Evolutionary conservation across 2,888 invertebrate genomes (phyloP).

Genomic region (Drosophila glabriapex): DNA sequence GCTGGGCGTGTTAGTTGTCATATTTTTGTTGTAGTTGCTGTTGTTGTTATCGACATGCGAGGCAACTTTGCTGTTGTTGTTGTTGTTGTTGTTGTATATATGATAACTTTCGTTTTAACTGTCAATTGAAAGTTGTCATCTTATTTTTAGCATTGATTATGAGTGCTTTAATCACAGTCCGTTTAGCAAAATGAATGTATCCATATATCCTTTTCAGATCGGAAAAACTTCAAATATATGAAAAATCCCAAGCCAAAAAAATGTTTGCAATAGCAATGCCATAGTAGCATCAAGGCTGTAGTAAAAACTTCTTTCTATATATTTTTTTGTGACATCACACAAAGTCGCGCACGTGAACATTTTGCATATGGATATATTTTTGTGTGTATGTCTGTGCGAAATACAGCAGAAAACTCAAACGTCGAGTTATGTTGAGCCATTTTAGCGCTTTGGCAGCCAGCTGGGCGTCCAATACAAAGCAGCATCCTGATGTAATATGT

Average conservation of each 20-base stretch:
- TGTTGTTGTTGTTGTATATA: conserved; percentile 34
- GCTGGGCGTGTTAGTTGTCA: conserved; percentile 17
- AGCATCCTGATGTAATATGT: conserved; percentile 16
- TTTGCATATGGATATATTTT: conserved; percentile 2
- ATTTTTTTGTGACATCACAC: conserved; percentile 16
- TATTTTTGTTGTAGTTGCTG: conserved; percentile 19
- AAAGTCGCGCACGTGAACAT: conserved; percentile 14
- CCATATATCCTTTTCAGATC: background rate
- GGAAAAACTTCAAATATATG: background rate
- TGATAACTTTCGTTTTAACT: conserved; percentile 60
- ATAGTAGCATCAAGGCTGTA: background rate
- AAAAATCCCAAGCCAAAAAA: background rate
- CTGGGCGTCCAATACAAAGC: conserved; percentile 52
- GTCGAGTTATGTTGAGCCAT: conserved; percentile 53
- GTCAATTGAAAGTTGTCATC: conserved; percentile 57
- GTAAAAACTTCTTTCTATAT: conserved; percentile 7
- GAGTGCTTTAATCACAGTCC: background rate
- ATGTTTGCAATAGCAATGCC: background rate
- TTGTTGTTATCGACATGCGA: conserved; percentile 35
- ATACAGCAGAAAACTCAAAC: conserved; percentile 27
- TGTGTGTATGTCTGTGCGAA: conserved; percentile 6
- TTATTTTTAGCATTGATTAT: conserved; percentile 20
- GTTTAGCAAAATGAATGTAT: background rate
- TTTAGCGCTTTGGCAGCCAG: conserved; percentile 61
- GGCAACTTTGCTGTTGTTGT: conserved; percentile 20